A percentile compares a stretch with the other conserved stretches of the same genome.
phyloP scores from a whole-genome alignment of 2,113 vertebrate genomes.

The Pachyramphus minor region DNA sequence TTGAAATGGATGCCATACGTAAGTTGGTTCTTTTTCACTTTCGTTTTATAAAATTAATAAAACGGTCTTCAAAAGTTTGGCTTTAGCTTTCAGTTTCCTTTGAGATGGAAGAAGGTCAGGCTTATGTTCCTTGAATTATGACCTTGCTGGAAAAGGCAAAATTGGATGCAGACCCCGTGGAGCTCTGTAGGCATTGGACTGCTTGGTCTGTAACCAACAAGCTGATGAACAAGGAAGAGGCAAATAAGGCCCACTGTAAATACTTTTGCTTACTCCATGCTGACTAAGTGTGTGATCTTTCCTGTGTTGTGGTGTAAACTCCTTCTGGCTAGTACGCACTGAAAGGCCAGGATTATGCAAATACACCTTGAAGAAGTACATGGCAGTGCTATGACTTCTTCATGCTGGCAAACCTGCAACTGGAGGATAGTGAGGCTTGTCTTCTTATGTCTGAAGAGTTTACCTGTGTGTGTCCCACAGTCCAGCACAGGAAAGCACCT shows the following conservation, averaged over 20 bases:
- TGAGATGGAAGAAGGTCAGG: neutral
- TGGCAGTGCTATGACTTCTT: neutral
- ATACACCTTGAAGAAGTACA: neutral
- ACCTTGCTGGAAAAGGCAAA: neutral
- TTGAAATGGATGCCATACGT: constrained; percentile 97
- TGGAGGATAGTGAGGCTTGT: neutral
- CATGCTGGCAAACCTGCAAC: neutral
- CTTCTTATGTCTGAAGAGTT: neutral
- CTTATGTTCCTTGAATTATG: neutral
- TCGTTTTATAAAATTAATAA: neutral
- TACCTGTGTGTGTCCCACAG: neutral
- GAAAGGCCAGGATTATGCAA: neutral
- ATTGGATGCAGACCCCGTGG: neutral
- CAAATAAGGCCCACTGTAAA: neutral
- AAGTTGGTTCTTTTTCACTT: constrained; percentile 72
- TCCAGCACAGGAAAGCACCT: neutral
- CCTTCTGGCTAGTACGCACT: neutral
- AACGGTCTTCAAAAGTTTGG: neutral
- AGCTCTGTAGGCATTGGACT: neutral
- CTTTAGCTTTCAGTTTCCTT: neutral
- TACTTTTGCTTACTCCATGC: neutral
- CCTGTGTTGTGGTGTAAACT: neutral
- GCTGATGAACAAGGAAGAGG: neutral
- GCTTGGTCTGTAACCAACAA: neutral
- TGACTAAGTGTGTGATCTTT: neutral